phyloP scores from a whole-genome alignment of 2,888 invertebrate genomes.

The Drosophila macrospina region DNA sequence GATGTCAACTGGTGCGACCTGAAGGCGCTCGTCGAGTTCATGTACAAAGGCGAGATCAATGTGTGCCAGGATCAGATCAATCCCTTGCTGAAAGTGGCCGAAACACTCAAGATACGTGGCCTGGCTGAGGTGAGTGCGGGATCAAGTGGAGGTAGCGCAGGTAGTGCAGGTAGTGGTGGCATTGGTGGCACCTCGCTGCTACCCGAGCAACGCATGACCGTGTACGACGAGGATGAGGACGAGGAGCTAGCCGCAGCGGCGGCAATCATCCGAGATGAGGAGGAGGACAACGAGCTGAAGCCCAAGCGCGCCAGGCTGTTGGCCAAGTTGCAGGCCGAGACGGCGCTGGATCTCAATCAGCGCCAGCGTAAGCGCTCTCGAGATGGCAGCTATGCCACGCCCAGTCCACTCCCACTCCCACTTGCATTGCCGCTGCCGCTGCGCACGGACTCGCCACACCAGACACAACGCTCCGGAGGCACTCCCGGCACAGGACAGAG shows the following conservation, averaged over 20 bases:
- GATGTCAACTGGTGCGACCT: constrained; percentile 96
- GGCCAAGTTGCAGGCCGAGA: constrained; percentile 53
- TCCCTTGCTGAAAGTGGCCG: constrained; percentile 93
- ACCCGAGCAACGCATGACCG: constrained; percentile 82
- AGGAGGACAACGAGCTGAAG: constrained; percentile 87
- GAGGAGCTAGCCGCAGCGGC: constrained; percentile 85
- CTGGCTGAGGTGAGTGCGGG: constrained; percentile 91
- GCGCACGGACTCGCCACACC: constrained; percentile 41
- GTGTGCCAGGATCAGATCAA: constrained; percentile 96
- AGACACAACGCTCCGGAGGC: constrained; percentile 22
- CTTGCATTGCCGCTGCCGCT: constrained; percentile 32
- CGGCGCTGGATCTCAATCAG: constrained; percentile 70
- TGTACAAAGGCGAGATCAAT: constrained; percentile 98
- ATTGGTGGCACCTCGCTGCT: constrained; percentile 85
- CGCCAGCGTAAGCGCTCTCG: constrained; percentile 86
- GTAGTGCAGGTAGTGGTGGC: not conserved
- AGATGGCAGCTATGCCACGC: constrained; percentile 77
- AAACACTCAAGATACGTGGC: constrained; percentile 93
- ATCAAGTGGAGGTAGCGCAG: constrained; percentile 28
- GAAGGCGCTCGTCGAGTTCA: constrained; percentile 96
- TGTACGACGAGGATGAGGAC: constrained; percentile 80
- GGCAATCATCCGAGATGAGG: constrained; percentile 82
- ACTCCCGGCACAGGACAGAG: constrained; percentile 49
- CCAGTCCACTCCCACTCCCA: constrained; percentile 46
- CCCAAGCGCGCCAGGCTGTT: constrained; percentile 77